These are phyloP conservation scores for Pomatostomus ruficeps DNA, from an alignment of 2,113 vertebrate species.

Conservation along the genomic window DNA sequence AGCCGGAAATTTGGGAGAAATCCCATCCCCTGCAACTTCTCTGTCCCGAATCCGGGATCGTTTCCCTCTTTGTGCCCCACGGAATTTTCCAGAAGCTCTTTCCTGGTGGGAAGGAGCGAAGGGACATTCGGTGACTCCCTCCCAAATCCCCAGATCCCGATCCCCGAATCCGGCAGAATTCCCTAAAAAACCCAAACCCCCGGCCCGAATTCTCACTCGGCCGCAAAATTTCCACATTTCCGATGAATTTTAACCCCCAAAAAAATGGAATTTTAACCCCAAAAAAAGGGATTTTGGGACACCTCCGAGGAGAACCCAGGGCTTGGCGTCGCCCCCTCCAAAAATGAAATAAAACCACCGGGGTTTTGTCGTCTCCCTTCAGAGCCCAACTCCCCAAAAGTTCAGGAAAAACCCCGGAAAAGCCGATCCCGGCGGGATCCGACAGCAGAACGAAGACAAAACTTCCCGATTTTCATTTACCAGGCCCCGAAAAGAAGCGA, in stretches of 20 bases:
- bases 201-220: background rate
- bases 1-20: background rate
- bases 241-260: rapidly evolving
- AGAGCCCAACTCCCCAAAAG: background rate
- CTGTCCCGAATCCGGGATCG: rapidly evolving
- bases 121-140: background rate
- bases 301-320: background rate
- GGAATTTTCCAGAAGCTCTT: constrained; percentile 47
- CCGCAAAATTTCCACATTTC: background rate
- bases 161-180: background rate
- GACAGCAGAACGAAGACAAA: background rate
- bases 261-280: no score
- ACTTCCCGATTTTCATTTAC: background rate
- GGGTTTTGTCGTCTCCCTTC: background rate
- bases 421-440: background rate
- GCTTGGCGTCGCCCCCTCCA: background rate
- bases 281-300: background rate
- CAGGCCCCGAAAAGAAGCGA: background rate
- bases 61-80: background rate
- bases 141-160: background rate
- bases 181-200: background rate
- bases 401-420: constrained; percentile 47
- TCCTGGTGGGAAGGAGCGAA: background rate
- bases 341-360: background rate
- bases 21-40: rapidly evolving